phyloP scores from a whole-genome alignment of 2,888 invertebrate species.

The Oeneis ivallda region DNA sequence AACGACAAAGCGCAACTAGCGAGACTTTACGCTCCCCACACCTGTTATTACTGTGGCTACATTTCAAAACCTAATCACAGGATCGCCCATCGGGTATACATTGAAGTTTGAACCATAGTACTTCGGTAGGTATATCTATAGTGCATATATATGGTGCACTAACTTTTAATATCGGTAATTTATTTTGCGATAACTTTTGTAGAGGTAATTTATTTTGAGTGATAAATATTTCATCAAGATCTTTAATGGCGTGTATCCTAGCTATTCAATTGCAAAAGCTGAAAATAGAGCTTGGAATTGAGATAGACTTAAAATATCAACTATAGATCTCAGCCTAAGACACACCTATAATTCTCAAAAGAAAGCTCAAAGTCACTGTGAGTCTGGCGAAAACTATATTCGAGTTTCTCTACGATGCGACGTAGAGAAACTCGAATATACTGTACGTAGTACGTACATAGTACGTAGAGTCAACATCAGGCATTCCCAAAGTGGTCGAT shows the following conservation, averaged over 20 bases:
- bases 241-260: neutral
- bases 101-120: neutral
- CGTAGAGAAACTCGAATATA: too few relatives aligned
- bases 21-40: slow-evolving; percentile 26
- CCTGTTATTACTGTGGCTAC: slow-evolving; percentile 30
- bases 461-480: too few relatives aligned
- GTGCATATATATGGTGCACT: neutral
- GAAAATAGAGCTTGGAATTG: too few relatives aligned
- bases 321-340: too few relatives aligned
- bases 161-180: slow-evolving; percentile 3
- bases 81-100: slow-evolving; percentile 13
- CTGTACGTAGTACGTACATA: too few relatives aligned
- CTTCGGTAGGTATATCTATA: neutral
- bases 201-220: neutral
- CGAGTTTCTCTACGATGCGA: too few relatives aligned
- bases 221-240: neutral
- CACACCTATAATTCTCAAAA: too few relatives aligned
- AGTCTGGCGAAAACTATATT: too few relatives aligned
- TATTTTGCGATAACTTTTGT: neutral
- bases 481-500: too few relatives aligned
- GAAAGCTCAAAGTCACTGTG: too few relatives aligned
- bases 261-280: too few relatives aligned
- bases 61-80: slow-evolving; percentile 30
- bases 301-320: too few relatives aligned
- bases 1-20: slow-evolving; percentile 28